phyloP scores from a whole-genome alignment of 2,888 invertebrate species.

The Ypsolopha sequella region DNA sequence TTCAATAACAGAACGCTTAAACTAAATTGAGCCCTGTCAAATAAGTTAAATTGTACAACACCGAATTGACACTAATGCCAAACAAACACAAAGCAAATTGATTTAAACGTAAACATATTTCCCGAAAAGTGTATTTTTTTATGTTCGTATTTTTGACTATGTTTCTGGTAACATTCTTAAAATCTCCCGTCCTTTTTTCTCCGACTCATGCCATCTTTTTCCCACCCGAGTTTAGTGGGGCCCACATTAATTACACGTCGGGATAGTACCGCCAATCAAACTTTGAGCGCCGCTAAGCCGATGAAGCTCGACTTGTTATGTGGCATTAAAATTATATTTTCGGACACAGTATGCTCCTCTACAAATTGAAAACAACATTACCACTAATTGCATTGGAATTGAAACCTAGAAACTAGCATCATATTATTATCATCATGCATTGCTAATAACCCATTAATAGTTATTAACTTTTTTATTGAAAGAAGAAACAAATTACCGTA shows the following conservation, averaged over 20 bases:
- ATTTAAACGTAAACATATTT: no score
- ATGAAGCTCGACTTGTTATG: constrained; percentile 63
- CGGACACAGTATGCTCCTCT: constrained; percentile 14
- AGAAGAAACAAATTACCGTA: constrained; percentile 22
- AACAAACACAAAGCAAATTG: no score
- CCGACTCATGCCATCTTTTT: constrained; percentile 25
- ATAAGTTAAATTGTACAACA: no score
- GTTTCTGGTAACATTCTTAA: not conserved
- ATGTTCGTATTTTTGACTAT: not conserved
- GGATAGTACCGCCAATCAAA: constrained; percentile 66
- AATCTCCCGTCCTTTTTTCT: not conserved
- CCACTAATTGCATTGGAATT: not conserved
- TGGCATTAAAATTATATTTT: constrained; percentile 66
- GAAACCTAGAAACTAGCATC: not conserved
- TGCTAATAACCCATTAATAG: constrained; percentile 1
- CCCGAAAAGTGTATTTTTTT: not conserved
- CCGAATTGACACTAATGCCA: no score
- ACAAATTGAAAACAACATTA: not conserved
- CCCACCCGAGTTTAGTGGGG: constrained; percentile 38
- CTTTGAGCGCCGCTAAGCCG: constrained; percentile 64
- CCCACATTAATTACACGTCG: constrained; percentile 63
- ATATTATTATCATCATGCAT: not conserved
- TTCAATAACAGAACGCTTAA: no score
- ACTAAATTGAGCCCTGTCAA: no score
- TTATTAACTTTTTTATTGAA: constrained; percentile 16